Percentiles rank a stretch among this genome's conserved stretches.
Evolutionary conservation across 2,797 vertebrate genomes (phyloP).

Genomic region (Lithobates sylvaticus): DNA sequence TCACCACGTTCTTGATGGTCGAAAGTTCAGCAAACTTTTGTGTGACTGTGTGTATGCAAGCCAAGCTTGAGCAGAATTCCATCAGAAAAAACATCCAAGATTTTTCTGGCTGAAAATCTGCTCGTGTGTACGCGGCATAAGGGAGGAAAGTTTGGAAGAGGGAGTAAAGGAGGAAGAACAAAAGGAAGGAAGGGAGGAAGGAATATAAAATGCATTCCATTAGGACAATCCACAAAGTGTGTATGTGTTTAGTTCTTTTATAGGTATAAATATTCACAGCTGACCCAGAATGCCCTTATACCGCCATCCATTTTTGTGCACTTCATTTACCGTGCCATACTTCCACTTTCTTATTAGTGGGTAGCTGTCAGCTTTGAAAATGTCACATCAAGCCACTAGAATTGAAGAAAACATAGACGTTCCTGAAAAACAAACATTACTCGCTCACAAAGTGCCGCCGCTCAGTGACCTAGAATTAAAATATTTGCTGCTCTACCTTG

Average conservation of each 20-base stretch:
- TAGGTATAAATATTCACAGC: not conserved
- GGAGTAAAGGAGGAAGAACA: not conserved
- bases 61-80: no score
- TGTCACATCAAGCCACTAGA: not conserved
- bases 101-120: no score
- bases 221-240: not conserved
- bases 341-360: not conserved
- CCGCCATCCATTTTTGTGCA: not conserved
- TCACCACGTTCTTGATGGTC: no score
- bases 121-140: no score
- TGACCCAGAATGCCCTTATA: not conserved
- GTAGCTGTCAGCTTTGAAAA: not conserved
- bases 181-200: not conserved
- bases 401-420: not conserved
- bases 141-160: not conserved
- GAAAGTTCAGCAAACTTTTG: no score
- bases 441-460: not conserved
- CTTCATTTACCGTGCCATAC: not conserved
- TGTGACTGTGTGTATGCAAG: no score
- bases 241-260: no score
- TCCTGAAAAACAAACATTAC: not conserved
- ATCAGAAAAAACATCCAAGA: no score
- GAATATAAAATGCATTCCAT: not conserved
- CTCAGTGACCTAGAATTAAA: constrained; percentile 5
- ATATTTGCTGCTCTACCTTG: not conserved